A percentile compares a stretch with the other conserved stretches of the same genome.
These are phyloP conservation scores for Polia nebulosa DNA, from an alignment of 2,888 invertebrate genomes.

Conservation along the genomic window DNA sequence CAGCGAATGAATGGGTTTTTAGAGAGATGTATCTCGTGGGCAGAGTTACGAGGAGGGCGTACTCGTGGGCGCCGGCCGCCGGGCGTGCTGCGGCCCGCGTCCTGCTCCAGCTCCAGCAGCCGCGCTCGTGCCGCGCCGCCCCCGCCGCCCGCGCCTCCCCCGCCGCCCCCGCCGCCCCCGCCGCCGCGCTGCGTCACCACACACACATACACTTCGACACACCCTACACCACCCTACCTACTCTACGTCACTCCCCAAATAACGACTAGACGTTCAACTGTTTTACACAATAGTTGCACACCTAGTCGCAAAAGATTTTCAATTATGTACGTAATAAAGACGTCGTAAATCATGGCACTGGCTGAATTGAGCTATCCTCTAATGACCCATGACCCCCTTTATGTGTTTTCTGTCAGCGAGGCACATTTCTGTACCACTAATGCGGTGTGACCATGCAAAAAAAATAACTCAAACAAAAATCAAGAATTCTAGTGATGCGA, in stretches of 20 bases:
- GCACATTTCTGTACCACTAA: conserved; percentile 46
- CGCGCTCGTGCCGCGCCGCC: conserved; percentile 82
- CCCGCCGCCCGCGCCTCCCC: conserved; percentile 62
- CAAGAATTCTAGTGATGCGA: conserved; percentile 61
- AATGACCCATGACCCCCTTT: conserved; percentile 34
- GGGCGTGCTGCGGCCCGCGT: conserved; percentile 89
- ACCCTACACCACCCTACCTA: conserved; percentile 35
- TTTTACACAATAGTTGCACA: conserved; percentile 18
- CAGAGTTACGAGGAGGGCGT: conserved; percentile 62
- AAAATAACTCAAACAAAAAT: conserved; percentile 62
- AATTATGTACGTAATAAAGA: background rate
- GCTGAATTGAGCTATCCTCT: conserved; percentile 17
- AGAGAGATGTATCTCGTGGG: conserved; percentile 18
- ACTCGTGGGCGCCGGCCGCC: conserved; percentile 80
- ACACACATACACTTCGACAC: conserved; percentile 70
- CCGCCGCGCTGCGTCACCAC: conserved; percentile 70
- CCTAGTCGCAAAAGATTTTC: conserved; percentile 5
- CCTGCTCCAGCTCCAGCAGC: conserved; percentile 88
- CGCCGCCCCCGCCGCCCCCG: conserved; percentile 62
- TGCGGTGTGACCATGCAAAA: conserved; percentile 72
- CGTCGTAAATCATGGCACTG: conserved; percentile 13
- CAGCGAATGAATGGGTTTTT: conserved; percentile 25
- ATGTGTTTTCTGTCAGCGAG: conserved; percentile 45
- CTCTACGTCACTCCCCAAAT: conserved; percentile 1
- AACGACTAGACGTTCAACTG: conserved; percentile 30